Base-by-base conservation (phyloP, 2,888 invertebrate genomes). In the Tubiluchus corallicola region DNA sequence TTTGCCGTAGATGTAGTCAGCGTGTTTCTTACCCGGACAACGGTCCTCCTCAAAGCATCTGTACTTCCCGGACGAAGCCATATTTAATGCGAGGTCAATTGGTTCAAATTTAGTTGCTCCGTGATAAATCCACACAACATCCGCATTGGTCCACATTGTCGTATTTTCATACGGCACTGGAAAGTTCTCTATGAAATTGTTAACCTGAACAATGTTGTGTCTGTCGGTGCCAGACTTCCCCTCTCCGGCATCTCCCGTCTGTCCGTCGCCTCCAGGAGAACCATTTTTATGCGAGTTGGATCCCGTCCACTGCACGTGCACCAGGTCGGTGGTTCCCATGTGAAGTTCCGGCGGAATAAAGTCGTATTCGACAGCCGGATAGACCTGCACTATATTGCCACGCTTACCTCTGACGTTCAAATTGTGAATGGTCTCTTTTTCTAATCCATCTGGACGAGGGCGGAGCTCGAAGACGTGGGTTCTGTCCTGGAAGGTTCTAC, bases 341-440 rank as follows among this genome's bases (percentile, higher is more conserved):
- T 44, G 40, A 13, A 62, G 50, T 9, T 47, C 45, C 40, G 54
- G 58, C 3, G 61, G 62, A 9, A 51, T 48, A 48, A 62, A 62
- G 49, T 62, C 62, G 46, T 62, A 62, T 44, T 61, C 61, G 5
- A 62, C 60, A 16, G 60, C 61, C 9, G 62, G 62, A 48, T 59
- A 62, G 19, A 54, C 49, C 49, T 64, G 63, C 3, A 64, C 63
- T 43, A 64, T 64, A 49, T 64, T 64, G 21, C 62, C 62, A 38
- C 61, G 47, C 48, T 62, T 62, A 2, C 61, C 62, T 17, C 60
- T 46, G 1, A 58, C 55, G 50, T 61, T 62, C 16, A 62, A 47
- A 44, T 62, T 62, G 43, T 50, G 52, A 20, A 62, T 54, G 3
- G 48, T 47, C 29, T 29, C 9, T n/a, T 4, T 51, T 47, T 1